phyloP scores from a whole-genome alignment of 2,797 vertebrate genomes.

The Alouatta caraya region DNA sequence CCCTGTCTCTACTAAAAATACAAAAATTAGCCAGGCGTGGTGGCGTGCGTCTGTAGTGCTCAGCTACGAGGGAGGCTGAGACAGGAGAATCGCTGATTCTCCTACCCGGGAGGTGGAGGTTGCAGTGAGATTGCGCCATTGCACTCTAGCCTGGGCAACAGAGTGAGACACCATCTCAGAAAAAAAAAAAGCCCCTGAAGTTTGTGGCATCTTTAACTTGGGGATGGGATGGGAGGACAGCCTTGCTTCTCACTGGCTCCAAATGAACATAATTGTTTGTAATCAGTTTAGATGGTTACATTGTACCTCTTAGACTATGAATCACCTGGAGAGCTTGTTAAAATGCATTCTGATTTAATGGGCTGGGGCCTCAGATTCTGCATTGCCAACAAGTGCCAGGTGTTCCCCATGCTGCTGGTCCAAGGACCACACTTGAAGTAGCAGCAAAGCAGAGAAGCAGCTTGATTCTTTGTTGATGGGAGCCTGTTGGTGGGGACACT shows the following conservation, averaged over 20 bases:
- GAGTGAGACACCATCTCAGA: background rate
- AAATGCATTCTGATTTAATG: background rate
- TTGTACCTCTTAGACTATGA: background rate
- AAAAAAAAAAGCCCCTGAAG: background rate
- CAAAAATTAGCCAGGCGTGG: background rate
- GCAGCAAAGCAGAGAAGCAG: background rate
- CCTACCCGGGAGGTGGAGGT: background rate
- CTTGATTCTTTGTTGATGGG: background rate
- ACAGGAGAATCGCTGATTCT: background rate
- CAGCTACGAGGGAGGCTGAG: background rate
- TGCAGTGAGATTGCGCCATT: background rate
- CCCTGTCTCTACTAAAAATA: background rate
- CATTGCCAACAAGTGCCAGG: rapidly evolving
- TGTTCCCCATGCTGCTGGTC: background rate
- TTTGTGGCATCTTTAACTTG: background rate
- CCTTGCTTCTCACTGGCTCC: background rate
- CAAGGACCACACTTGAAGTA: background rate
- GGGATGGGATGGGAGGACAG: background rate
- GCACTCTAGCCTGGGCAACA: background rate
- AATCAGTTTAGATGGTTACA: background rate
- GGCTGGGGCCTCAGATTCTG: background rate
- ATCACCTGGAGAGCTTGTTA: background rate
- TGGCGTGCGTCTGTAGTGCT: background rate
- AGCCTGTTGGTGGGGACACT: background rate
- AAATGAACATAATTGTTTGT: background rate